These are phyloP conservation scores for Nycticryphes semicollaris DNA, from an alignment of 2,113 vertebrate genomes.

Conservation along the genomic window DNA sequence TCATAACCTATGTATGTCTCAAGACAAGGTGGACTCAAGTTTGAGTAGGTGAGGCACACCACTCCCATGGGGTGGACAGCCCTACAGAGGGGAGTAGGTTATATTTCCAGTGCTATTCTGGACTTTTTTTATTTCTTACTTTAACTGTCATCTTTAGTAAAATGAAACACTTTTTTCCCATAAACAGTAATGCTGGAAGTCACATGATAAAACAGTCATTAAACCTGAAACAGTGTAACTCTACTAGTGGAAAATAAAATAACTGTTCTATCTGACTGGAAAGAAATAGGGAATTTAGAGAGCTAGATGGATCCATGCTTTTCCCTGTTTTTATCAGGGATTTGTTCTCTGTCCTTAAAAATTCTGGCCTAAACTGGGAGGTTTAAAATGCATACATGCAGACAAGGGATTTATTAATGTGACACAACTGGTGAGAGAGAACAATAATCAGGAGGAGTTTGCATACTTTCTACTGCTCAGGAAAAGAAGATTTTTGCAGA, in stretches of 20 bases:
- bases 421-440: background rate
- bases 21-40: background rate
- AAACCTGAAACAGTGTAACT: background rate
- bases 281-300: background rate
- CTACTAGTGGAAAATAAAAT: background rate
- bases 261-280: background rate
- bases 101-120: background rate
- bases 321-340: background rate
- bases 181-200: background rate
- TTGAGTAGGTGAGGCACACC: background rate
- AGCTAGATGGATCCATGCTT: background rate
- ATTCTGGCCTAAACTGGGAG: background rate
- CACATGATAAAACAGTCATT: background rate
- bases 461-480: background rate
- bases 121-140: background rate
- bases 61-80: background rate
- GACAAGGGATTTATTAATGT: background rate
- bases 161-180: background rate
- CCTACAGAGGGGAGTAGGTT: background rate
- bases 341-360: background rate
- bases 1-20: background rate
- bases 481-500: background rate
- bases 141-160: background rate
- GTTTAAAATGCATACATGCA: background rate
- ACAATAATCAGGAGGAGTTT: background rate